These are phyloP conservation scores for Odontamblyopus lacepedii DNA, from an alignment of 2,797 vertebrate species.

Conservation along the genomic window DNA sequence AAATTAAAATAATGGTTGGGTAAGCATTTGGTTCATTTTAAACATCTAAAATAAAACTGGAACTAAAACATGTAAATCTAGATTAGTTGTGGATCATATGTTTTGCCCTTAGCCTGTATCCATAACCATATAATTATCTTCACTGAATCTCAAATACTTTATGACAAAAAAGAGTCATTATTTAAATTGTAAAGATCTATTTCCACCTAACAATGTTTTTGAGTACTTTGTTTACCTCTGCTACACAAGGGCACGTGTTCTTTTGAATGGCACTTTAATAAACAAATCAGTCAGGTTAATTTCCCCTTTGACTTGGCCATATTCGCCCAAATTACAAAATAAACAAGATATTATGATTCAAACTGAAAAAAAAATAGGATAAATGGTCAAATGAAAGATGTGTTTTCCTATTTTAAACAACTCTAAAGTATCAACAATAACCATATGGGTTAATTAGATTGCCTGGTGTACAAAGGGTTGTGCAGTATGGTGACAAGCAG, in stretches of 20 bases:
- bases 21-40: background rate
- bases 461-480: slow-evolving; percentile 63
- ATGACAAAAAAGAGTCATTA: slow-evolving; percentile 18
- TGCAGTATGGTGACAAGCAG: slow-evolving; percentile 31
- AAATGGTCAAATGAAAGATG: slow-evolving; percentile 1
- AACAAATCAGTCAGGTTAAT: slow-evolving; percentile 10
- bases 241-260: background rate
- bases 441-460: slow-evolving; percentile 75
- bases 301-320: slow-evolving; percentile 19
- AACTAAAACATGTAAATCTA: background rate
- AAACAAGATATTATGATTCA: background rate
- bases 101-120: background rate
- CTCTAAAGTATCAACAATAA: background rate
- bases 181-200: slow-evolving; percentile 17
- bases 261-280: slow-evolving; percentile 28
- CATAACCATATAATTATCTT: slow-evolving; percentile 33
- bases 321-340: background rate
- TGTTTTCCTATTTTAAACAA: background rate
- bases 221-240: slow-evolving; percentile 21
- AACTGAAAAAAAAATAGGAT: background rate
- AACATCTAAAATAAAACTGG: background rate
- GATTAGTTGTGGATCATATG: background rate
- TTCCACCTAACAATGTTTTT: slow-evolving; percentile 12
- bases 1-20: background rate
- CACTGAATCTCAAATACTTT: slow-evolving; percentile 22